phyloP scores from a whole-genome alignment of 2,113 vertebrate genomes.

The Eptatretus burgeri region DNA sequence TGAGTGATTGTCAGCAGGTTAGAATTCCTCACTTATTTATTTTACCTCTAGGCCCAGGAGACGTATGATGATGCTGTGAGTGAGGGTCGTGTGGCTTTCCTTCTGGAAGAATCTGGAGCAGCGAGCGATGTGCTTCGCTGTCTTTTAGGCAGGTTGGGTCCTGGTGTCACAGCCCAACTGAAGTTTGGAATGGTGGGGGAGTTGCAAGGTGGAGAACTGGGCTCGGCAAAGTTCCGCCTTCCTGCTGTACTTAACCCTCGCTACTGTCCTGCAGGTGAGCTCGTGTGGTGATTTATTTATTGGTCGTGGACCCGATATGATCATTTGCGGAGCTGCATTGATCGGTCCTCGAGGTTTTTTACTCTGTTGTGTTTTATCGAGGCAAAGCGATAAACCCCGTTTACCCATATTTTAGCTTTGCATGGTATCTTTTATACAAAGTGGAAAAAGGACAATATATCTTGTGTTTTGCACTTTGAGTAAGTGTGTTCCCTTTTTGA shows the following conservation, averaged over 20 bases:
- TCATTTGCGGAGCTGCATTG: too few species aligned
- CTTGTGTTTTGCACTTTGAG: too few species aligned
- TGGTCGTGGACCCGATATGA: too few species aligned
- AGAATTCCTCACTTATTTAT: neutral
- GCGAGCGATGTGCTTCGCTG: constrained; percentile 28
- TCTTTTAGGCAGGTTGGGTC: constrained; percentile 28
- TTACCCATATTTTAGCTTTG: too few species aligned
- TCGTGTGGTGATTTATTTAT: neutral
- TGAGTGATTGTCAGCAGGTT: too few species aligned
- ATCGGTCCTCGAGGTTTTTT: too few species aligned
- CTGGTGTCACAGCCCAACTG: constrained; percentile 21
- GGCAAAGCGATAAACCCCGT: too few species aligned
- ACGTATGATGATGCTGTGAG: constrained; percentile 28
- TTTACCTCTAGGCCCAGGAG: constrained; percentile 1
- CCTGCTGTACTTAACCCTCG: constrained; percentile 32
- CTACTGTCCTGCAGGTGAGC: constrained; percentile 22
- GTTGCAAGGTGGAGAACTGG: constrained; percentile 26
- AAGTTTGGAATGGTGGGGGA: constrained; percentile 30
- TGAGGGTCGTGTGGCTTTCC: constrained; percentile 26
- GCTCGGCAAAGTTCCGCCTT: constrained; percentile 27
- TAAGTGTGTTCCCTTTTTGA: too few species aligned
- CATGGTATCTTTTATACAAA: too few species aligned
- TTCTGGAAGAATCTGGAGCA: constrained; percentile 24
- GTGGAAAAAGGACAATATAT: too few species aligned
- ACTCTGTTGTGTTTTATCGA: too few species aligned